phyloP scores from a whole-genome alignment of 1,140 invertebrate species.

The Drosophila ficusphila region DNA sequence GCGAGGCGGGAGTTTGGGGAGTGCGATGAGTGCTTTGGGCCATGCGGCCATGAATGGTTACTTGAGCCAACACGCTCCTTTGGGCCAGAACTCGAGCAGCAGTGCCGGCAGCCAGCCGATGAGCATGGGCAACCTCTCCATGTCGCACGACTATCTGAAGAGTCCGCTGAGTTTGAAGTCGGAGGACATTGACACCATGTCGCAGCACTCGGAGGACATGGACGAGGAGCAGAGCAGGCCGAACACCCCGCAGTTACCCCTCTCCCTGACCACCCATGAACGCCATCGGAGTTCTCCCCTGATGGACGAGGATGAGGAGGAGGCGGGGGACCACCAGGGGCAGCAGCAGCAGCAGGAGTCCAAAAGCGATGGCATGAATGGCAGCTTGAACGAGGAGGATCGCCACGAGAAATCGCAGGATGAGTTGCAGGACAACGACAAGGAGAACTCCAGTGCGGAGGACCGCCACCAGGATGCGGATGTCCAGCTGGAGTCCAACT shows the following conservation, averaged over 20 bases:
- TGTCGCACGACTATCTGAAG: slow-evolving; percentile 83
- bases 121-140: slow-evolving; percentile 74
- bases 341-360: slow-evolving; percentile 27
- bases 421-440: slow-evolving; percentile 21
- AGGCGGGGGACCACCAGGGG: slow-evolving; percentile 18
- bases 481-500: slow-evolving; percentile 7
- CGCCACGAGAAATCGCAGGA: slow-evolving; percentile 46
- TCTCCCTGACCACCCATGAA: slow-evolving; percentile 82
- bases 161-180: slow-evolving; percentile 83
- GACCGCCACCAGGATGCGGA: slow-evolving; percentile 24
- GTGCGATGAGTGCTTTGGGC: slow-evolving; percentile 69
- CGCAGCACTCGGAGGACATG: slow-evolving; percentile 83
- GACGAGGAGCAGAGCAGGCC: slow-evolving; percentile 79
- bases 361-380: slow-evolving; percentile 51
- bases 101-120: slow-evolving; percentile 76
- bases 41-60: slow-evolving; percentile 81
- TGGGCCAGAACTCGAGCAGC: slow-evolving; percentile 76
- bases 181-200: slow-evolving; percentile 84
- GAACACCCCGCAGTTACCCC: slow-evolving; percentile 75
- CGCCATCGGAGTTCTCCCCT: slow-evolving; percentile 72
- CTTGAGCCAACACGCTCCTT: slow-evolving; percentile 70
- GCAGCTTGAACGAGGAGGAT: slow-evolving; percentile 48
- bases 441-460: slow-evolving; percentile 45
- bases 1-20: slow-evolving; percentile 84
- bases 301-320: slow-evolving; percentile 62